Base-by-base conservation (phyloP, 2,797 vertebrate genomes). In the Buceros bicornis region DNA sequence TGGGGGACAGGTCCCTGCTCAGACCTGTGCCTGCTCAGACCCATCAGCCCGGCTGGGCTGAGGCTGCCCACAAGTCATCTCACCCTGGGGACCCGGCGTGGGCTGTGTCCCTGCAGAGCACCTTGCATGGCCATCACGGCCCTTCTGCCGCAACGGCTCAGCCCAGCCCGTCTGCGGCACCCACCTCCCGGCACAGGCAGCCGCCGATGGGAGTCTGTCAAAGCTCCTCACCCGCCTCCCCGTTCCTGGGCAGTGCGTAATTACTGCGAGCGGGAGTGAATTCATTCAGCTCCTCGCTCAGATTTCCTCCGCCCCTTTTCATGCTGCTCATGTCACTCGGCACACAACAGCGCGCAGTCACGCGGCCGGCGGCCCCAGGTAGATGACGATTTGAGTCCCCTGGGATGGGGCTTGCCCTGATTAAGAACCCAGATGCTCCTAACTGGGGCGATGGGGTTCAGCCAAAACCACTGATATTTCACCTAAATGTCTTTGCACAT, bases 231-330 rank as follows among this genome's bases (percentile, higher is more conserved):
- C 4, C 58, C 66, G 8, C 93, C 85, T 87, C 90, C 67, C 69
- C 50, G 16, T 6, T 7, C 45, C 73, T 73, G 16, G 37, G 87
- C 81, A 0, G 54, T 80, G 95, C 85, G 79, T 91, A 90, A 91
- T 82, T 87, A 9, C 58, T 12, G 87, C 67, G 43, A 89, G 92
- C 79, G 58, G 76, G 78, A 94, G 90, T 5, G 64, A 3, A 67
- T 93, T 95, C 94, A 96, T 95, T 97, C 95, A 96, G 94, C 87
- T 91, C 69, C 51, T 82, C 3, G 10, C 87, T 28, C 73, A 13
- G 2, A 0, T 50, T 93, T 20, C 89, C 95, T 79, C 95, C 95
- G 24, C 94, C 94, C 95, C 82, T 85, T 17, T 42, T 3, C 74
- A 3, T 73, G 90, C 72, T 28, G 90, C 92, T 43, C 58, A 10